Base-by-base conservation (phyloP, 2,113 vertebrate genomes). In the Urocynchramus pylzowi region DNA sequence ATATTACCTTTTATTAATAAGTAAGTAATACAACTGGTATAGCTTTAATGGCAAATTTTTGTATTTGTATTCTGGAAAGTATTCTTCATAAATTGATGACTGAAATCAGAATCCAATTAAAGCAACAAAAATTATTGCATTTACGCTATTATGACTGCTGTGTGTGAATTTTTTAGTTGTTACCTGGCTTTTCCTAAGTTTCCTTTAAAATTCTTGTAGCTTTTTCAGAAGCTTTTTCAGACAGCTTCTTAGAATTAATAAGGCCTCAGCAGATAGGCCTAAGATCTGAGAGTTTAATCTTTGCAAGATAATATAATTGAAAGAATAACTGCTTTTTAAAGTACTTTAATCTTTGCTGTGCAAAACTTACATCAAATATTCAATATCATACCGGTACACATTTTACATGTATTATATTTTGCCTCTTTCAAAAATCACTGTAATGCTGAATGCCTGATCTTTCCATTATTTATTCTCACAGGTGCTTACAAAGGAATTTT, bases 401-500 rank as follows among this genome's bases (percentile, higher is more conserved):
- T 87, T 89, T 77, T n/a, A 45, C 10, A 23, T 77, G 13, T 61
- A 4, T 67, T 45, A 19, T 64, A 45, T 82, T 94, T 81, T 86
- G 11, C 16, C 9, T 71, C 31, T 63, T 80, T 83, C 33, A 23
- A 41, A 74, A 93, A 21, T 27, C 57, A 27, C 42, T 88, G 30
- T 86, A 92, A 57, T 69, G 47, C 63, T 92, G 30, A 80, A 24
- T 93, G 47, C 52, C 27, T 83, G 28, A 57, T 90, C 47, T 80
- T 88, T 83, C 57, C 53, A 67, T 92, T 93, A 28, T 84, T 95
- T 39, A 54, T 89, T 96, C 42, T 89, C 60, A 81, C 96, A 99
- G 99, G 98, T 99, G 92, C 98, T 99, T 97, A 99, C 99, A 31
- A 99, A 99, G 97, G 99, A 99, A 97, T 99, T 99, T 98, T 99